Base-by-base conservation (phyloP, 35 echinoderm and acorn worm species). In the Apostichopus californicus region DNA sequence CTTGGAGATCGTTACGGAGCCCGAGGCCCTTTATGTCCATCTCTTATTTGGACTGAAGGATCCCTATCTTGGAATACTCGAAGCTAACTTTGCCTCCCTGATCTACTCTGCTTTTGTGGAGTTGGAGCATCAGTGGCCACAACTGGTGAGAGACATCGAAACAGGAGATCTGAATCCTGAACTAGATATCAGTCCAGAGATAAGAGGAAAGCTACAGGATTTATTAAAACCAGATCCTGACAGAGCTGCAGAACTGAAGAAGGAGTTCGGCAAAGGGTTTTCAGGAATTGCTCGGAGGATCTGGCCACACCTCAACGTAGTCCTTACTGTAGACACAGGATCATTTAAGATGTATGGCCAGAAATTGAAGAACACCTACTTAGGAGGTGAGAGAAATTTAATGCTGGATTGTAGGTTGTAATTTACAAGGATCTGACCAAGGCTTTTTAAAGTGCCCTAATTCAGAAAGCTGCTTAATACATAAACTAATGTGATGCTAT, bases 61-160 rank as follows among this genome's bases (percentile, higher is more conserved):
- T 78, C 90, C 89, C 8, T 71, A 80, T 66, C 92, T 98, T 54
- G 96, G 96, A 5, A 92, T 86, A 10, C 57, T 98, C 5, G 94
- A 98, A 81, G 94, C 96, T 52, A 95, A 98, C 57, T 98, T 98
- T 98, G 94, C 89, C 24, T 93, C 96, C 56, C 77, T 95, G 3
- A 61, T 98, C 10, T 87, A 94, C 58, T 93, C 87, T 57, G 94
- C 89, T 15, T 98, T 98, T 83, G 92, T 93, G 17, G 92, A 93
- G 22, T 61, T 98, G 58, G 94, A 95, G 55, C 58, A 64, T 1
- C 92, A 98, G 24, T 98, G 96, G 96, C 23, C 57, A 10, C 86
- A 93, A 12, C 54, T 98, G 13, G 94, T 95, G 5, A 82, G 83
- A 77, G 96, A 98, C 56, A 98, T 98, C n/a, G 92, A 93, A 26